A percentile compares a stretch with the other conserved stretches of the same genome.
Evolutionary conservation across 2,797 vertebrate species (phyloP).

Genomic region (Hyperoplus lanceolatus): DNA sequence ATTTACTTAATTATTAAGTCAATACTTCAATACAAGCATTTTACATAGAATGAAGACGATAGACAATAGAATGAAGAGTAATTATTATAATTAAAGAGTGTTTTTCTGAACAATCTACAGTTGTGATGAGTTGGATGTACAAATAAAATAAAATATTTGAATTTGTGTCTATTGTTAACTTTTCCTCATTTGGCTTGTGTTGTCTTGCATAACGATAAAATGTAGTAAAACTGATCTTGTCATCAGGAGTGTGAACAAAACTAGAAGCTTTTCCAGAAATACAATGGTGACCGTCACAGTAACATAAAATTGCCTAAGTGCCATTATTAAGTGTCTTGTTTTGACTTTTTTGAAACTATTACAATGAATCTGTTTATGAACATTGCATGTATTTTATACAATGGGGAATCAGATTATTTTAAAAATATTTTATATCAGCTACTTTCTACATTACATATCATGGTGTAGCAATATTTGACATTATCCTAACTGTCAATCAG

Average conservation of each 20-base stretch:
- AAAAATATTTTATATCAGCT: not conserved
- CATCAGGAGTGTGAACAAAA: not conserved
- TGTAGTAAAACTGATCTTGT: not conserved
- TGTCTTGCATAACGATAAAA: not conserved
- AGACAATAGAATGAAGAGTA: not conserved
- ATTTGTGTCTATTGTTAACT: constrained; percentile 4
- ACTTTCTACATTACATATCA: not conserved
- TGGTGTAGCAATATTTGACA: not conserved
- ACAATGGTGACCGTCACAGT: not conserved
- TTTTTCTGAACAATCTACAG: not conserved
- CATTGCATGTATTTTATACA: not conserved
- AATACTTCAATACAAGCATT: not conserved
- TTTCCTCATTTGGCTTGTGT: not conserved
- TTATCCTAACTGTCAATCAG: not conserved
- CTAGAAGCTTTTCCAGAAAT: not conserved
- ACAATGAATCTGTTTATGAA: not conserved
- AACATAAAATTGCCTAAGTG: not conserved
- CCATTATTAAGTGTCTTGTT: not conserved
- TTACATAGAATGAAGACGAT: not conserved
- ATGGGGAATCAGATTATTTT: not conserved
- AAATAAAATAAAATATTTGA: not conserved
- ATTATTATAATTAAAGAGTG: not conserved
- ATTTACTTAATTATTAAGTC: not conserved
- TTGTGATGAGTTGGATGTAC: constrained; percentile 9
- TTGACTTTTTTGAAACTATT: not conserved